Evolutionary conservation across 2,113 vertebrate genomes (phyloP).

Genomic region (Penelope pileata): DNA sequence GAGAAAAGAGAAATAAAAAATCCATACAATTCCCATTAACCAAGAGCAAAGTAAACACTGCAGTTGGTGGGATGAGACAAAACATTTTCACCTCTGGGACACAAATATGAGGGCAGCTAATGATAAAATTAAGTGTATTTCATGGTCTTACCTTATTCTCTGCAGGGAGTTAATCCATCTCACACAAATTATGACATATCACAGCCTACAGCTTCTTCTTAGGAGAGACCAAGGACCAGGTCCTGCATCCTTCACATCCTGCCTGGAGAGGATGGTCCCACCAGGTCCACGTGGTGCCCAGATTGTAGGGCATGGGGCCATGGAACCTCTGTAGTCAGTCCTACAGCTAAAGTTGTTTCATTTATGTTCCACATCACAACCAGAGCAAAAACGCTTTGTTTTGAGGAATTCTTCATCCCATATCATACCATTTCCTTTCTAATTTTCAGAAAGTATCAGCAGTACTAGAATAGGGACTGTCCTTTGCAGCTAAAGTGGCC

Average conservation of each 20-base stretch:
- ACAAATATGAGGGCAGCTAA: slow-evolving; percentile 16
- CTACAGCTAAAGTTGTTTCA: neutral
- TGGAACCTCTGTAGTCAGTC: neutral
- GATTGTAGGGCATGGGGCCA: neutral
- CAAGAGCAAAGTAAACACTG: neutral
- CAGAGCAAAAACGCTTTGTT: neutral
- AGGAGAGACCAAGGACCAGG: neutral
- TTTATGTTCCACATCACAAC: neutral
- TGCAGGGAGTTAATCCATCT: neutral
- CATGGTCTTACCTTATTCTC: neutral
- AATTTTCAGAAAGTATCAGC: neutral
- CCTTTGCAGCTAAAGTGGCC: accelerated
- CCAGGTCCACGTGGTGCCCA: neutral
- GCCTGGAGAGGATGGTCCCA: neutral
- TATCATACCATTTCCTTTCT: neutral
- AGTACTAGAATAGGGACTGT: neutral
- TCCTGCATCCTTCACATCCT: neutral
- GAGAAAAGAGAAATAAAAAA: slow-evolving; percentile 37
- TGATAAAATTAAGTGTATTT: slow-evolving; percentile 45
- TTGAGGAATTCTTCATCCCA: neutral
- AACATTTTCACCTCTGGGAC: slow-evolving; percentile 48
- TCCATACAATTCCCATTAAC: slow-evolving; percentile 34
- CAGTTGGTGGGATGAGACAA: neutral
- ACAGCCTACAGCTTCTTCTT: neutral
- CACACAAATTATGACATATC: neutral